Conservation (phyloP, 2,797 vertebrate genomes). For the Hippocampus kuda region DNA sequence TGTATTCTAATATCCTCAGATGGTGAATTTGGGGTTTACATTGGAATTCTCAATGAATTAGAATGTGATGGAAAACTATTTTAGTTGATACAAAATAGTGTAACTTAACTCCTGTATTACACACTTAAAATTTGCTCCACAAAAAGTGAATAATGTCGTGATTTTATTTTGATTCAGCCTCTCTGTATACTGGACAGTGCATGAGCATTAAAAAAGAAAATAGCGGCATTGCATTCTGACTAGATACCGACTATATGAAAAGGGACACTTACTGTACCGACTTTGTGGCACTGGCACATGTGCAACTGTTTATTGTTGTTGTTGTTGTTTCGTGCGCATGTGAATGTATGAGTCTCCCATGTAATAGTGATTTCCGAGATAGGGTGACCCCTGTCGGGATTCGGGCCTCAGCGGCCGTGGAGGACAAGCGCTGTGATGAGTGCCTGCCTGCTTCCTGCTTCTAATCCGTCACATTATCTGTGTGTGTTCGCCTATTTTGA, state of each 20-base stretch:
- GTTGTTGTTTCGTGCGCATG: conserved; percentile 25
- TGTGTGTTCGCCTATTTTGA: conserved; percentile 65
- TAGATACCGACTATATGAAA: conserved; percentile 47
- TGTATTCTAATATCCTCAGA: no score
- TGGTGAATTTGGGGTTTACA: no score
- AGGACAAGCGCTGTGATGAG: conserved; percentile 61
- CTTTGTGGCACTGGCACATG: no score
- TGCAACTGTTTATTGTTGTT: not conserved
- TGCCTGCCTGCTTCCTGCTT: conserved; percentile 69
- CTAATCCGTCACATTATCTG: conserved; percentile 70
- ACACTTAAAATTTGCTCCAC: no score
- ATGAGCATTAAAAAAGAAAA: conserved; percentile 45
- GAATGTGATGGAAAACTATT: no score
- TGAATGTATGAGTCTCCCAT: conserved; percentile 55
- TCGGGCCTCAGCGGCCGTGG: conserved; percentile 32
- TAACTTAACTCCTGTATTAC: no score
- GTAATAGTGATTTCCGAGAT: conserved; percentile 60
- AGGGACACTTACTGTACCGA: no score
- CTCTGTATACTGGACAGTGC: no score
- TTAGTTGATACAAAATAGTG: no score
- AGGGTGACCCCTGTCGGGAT: conserved; percentile 66
- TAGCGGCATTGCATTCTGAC: conserved; percentile 55
- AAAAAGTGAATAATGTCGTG: no score
- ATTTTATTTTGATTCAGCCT: no score
- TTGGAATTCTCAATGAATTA: no score